Evolutionary conservation across 2,888 invertebrate species (phyloP).

Genomic region (Diarsia rubi): DNA sequence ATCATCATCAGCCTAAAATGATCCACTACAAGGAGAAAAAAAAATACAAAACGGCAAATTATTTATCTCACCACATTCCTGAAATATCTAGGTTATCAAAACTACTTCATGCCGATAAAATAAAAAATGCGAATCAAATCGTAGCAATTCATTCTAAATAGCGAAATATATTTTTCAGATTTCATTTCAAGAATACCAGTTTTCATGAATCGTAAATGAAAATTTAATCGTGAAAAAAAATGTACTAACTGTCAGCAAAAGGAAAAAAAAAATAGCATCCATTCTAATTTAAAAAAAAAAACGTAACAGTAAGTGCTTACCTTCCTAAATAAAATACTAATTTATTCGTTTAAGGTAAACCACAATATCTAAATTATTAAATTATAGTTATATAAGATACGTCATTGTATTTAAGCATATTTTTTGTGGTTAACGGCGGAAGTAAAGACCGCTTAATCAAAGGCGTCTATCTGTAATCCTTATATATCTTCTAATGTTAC

Average conservation of each 20-base stretch:
- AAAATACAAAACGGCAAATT: not conserved
- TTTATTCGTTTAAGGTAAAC: not conserved
- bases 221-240: not conserved
- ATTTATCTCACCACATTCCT: constrained; percentile 20
- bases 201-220: not conserved
- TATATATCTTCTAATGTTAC: constrained; percentile 8
- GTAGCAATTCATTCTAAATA: constrained; percentile 21
- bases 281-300: not conserved
- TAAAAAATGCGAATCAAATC: constrained; percentile 52
- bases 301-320: not conserved
- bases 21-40: too few relatives aligned
- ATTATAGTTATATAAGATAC: too few relatives aligned
- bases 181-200: not conserved
- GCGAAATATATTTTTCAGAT: not conserved
- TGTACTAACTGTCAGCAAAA: too few relatives aligned
- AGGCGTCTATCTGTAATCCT: constrained; percentile 14
- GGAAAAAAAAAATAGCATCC: too few relatives aligned
- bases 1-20: too few relatives aligned
- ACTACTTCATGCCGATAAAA: constrained; percentile 34
- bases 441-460: constrained; percentile 23
- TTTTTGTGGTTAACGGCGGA: not conserved
- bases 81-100: constrained; percentile 27
- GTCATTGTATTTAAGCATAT: too few relatives aligned
- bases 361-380: not conserved
- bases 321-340: not conserved